phyloP scores from a whole-genome alignment of 2,113 vertebrate species.

The Xiphophorus hellerii region DNA sequence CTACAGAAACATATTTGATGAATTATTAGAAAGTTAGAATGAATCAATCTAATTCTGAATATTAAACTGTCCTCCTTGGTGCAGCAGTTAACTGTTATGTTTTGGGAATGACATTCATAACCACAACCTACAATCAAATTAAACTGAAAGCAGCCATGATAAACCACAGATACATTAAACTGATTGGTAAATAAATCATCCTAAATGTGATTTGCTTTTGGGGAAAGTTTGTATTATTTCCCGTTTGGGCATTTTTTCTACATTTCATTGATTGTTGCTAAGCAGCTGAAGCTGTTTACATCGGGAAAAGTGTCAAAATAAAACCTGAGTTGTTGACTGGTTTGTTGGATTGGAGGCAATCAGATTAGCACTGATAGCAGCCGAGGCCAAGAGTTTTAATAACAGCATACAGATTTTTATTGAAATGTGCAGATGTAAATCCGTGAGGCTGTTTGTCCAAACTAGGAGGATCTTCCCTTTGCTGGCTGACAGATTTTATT shows the following conservation, averaged over 20 bases:
- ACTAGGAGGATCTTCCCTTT: slow-evolving; percentile 31
- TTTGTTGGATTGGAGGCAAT: slow-evolving; percentile 37
- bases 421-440: slow-evolving; percentile 66
- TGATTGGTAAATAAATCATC: slow-evolving; percentile 39
- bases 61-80: slow-evolving; percentile 13
- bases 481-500: slow-evolving; percentile 31
- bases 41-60: slow-evolving; percentile 9
- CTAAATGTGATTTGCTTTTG: slow-evolving; percentile 22
- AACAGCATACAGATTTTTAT: slow-evolving; percentile 68
- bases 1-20: slow-evolving; percentile 15
- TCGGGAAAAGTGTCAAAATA: slow-evolving; percentile 16
- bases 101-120: slow-evolving; percentile 36
- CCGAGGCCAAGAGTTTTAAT: slow-evolving; percentile 57
- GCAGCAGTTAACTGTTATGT: slow-evolving; percentile 5
- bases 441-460: slow-evolving; percentile 46
- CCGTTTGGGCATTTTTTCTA: slow-evolving; percentile 1
- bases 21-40: slow-evolving; percentile 31
- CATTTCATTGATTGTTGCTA: slow-evolving; percentile 32
- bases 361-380: slow-evolving; percentile 54
- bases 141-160: slow-evolving; percentile 23
- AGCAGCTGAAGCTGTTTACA: slow-evolving; percentile 21
- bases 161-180: slow-evolving; percentile 10
- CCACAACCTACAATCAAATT: slow-evolving; percentile 22
- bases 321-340: slow-evolving; percentile 45
- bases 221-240: slow-evolving; percentile 13